Base-by-base conservation (phyloP, 2,113 vertebrate genomes). In the Amblyornis subalaris region DNA sequence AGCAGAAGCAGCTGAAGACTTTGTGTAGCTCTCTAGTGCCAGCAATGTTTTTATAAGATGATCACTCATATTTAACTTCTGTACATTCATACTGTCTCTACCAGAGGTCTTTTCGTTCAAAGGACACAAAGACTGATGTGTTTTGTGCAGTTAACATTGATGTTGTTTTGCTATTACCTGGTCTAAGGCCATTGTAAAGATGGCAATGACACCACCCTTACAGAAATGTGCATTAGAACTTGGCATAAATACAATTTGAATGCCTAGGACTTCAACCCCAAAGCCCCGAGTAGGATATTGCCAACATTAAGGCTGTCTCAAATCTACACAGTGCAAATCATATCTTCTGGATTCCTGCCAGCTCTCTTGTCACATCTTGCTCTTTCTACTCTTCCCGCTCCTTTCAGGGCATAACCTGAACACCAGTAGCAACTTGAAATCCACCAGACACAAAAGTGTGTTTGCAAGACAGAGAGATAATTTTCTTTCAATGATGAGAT, bases 371-470 rank as follows among this genome's bases (percentile, higher is more conserved):
- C 85, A 61, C 36, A 61, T 93, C 88, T 90, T 94, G 75, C 57
- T 81, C 36, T 93, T 86, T 51, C 64, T 73, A 24, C 44, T 51
- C 40, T 77, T 95, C 18, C 0, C 1, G 18, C 69, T 90, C 25
- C 66, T 90, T 93, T 85, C 51, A 57, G 92, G 72, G 21, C 65
- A 91, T 86, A 96, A 94, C 60, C 94, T 61, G 72, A 62, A 83
- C 51, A 91, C 94, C 71, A 88, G 93, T 81, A 92, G 79, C 75
- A 90, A 92, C 91, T 69, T 94, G 93, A 84, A 95, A 86, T 60
- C 75, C 45, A 64, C 18, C 70, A 95, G 48, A 23, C 53, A 88
- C 60, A 70, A 67, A 88, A 83, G 78, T 69, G 23, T 70, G 45
- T 84, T 86, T 91, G 60, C 89, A 60, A 74, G 64, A 77, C 8